phyloP scores from a whole-genome alignment of 2,113 vertebrate species.

The Mirounga angustirostris region DNA sequence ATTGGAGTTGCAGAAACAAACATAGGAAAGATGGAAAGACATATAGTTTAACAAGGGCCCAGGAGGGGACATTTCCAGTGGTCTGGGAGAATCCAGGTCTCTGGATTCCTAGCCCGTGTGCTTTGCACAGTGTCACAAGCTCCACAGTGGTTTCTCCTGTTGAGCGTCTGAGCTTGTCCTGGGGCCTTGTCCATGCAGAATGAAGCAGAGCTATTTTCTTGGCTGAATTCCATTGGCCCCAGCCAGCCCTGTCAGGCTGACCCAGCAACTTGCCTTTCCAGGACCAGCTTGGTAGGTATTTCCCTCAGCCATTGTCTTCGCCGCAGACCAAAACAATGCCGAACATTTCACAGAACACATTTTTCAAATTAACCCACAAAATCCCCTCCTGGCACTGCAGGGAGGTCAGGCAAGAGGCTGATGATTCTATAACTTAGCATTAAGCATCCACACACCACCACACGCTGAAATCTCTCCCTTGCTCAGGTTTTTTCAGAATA shows the following conservation, averaged over 20 bases:
- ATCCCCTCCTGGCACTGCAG: background rate
- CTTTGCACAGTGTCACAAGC: background rate
- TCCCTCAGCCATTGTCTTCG: background rate
- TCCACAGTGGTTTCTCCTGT: background rate
- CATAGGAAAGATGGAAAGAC: background rate
- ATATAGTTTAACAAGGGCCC: background rate
- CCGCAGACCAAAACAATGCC: background rate
- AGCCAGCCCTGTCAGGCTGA: background rate
- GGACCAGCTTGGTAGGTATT: background rate
- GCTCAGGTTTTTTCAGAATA: background rate
- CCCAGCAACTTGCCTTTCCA: background rate
- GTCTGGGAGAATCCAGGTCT: background rate
- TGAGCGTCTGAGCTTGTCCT: background rate
- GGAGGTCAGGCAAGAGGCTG: background rate
- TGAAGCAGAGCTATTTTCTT: background rate
- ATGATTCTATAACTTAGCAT: background rate
- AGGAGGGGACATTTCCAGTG: background rate
- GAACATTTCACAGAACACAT: background rate
- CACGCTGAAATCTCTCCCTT: background rate
- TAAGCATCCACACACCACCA: background rate
- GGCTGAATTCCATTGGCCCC: background rate
- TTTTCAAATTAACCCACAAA: background rate
- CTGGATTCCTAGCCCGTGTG: background rate
- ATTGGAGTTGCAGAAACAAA: background rate
- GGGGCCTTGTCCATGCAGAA: background rate